Conservation (phyloP, 2,113 vertebrate genomes). For the Lepus timidus region DNA sequence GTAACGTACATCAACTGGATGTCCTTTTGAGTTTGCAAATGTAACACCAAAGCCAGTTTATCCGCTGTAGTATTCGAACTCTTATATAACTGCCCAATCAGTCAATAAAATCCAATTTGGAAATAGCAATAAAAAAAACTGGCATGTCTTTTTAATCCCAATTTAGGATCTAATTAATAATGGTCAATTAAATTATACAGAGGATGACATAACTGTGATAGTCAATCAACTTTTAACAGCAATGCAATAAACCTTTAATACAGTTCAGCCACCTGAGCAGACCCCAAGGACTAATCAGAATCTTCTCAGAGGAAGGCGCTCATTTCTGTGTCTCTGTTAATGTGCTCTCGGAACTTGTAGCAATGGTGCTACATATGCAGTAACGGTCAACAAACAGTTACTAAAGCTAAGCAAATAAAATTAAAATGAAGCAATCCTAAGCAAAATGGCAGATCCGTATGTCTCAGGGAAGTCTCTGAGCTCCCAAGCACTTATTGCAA, state of each 20-base stretch:
- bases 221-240: not conserved
- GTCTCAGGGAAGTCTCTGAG: not conserved
- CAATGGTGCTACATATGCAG: not conserved
- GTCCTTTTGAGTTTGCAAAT: not conserved
- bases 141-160: slow-evolving; percentile 12
- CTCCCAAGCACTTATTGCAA: not conserved
- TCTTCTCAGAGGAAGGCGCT: not conserved
- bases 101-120: not conserved
- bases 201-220: not conserved
- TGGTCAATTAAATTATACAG: not conserved
- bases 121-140: not conserved
- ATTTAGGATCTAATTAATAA: slow-evolving; percentile 15
- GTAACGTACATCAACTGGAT: not conserved
- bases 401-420: not conserved
- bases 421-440: slow-evolving; percentile 32
- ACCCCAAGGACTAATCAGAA: not conserved
- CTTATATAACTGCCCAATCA: not conserved
- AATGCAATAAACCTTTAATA: not conserved
- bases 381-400: not conserved
- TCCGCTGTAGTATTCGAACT: not conserved
- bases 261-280: not conserved
- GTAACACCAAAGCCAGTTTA: not conserved
- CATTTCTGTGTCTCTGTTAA: not conserved
- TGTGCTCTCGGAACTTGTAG: not conserved
- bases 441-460: not conserved